Conservation (phyloP, 2,113 vertebrate genomes). For the Bubo blakistoni region DNA sequence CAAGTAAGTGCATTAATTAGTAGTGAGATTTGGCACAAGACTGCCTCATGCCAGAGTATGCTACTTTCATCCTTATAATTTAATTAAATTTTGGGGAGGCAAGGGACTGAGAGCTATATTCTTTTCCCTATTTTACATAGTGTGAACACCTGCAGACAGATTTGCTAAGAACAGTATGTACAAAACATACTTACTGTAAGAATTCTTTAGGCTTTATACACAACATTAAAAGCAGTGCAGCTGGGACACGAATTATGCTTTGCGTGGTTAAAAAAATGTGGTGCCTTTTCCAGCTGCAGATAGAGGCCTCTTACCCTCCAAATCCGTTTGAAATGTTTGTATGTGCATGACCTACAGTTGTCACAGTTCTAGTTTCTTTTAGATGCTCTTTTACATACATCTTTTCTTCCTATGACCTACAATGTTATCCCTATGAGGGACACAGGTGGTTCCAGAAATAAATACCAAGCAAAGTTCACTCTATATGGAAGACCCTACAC, state of each 20-base stretch:
- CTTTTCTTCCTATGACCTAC: not conserved
- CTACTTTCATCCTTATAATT: not conserved
- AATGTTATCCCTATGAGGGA: not conserved
- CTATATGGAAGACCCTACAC: not conserved
- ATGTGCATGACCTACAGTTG: not conserved
- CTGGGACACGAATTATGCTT: not conserved
- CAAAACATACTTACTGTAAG: not conserved
- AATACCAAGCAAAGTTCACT: not conserved
- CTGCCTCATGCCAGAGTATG: not conserved
- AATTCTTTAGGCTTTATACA: not conserved
- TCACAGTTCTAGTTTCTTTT: not conserved
- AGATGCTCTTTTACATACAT: not conserved
- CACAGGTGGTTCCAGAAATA: not conserved
- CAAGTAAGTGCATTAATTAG: not conserved
- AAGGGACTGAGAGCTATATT: not conserved
- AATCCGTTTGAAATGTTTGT: not conserved
- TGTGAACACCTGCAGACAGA: not conserved
- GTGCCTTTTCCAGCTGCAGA: not conserved
- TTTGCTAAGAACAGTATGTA: not conserved
- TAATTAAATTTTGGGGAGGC: not conserved
- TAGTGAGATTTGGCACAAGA: not conserved
- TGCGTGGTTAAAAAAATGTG: not conserved
- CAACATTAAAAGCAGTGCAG: not conserved
- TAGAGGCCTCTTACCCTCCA: not conserved
- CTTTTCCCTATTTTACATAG: not conserved